Base-by-base conservation (phyloP, 2,888 invertebrate species). In the Unio pictorum region DNA sequence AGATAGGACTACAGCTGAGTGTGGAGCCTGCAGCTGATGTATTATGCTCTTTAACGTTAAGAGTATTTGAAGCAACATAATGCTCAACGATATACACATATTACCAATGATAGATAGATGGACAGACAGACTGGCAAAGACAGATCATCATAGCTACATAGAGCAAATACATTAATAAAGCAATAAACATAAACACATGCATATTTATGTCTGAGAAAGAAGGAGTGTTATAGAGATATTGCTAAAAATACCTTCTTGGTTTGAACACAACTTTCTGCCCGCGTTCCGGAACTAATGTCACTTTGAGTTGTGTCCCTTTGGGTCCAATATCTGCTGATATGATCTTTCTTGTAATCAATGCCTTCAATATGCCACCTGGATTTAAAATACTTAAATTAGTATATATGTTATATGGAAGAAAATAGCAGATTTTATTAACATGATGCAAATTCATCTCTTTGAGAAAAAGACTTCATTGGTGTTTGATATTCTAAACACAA, bases 221-320 rank as follows among this genome's bases (percentile, higher is more conserved):
- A 11, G 3, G 6, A 17, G 26, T 55, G 30, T 4, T 34, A 28
- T 6, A 17, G 34, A 1, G 20, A 59, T 34, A n/a, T 34, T 34
- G 15, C 34, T n/a, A n/a, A 64, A 81, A 84, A 89, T 94, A 97
- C 94, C 96, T 95, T 90, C 95, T 94, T 63, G 98, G 97, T 90
- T 98, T 98, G 86, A 97, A 97, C 81, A 95, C 93, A 60, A 94
- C 94, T 89, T 93, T 93, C 86, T 96, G 94, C 64, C 93, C 91
- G 85, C 94, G 94, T 89, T 94, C 93, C 78, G 98, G 91, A 20
- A 93, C 92, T 60, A 98, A 90, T 81, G 95, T 91, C 67, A 97
- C 91, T 91, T 98, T 98, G 65, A 98, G 91, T 89, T 98, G 98
- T 55, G 97, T 97, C 70, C 98, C 98, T 87, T 94, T 93, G 34